Evolutionary conservation across 1,140 invertebrate species (phyloP), one percentile per base, ranked within the genome.

Genomic region (Achroia grisella): DNA sequence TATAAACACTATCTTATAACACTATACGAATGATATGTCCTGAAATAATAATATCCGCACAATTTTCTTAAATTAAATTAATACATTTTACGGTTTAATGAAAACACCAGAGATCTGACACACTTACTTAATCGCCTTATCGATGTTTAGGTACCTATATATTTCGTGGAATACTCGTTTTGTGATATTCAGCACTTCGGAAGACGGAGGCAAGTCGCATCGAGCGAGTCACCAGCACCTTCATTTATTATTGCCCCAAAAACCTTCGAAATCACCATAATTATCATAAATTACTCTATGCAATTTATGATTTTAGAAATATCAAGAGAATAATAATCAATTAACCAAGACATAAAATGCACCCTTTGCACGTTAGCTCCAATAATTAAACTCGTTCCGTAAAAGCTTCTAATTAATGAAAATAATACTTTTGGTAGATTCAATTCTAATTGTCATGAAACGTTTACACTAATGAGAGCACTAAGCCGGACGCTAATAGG

Each of bases 391-490:
- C 52, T 66, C 62, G 51, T 14, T 49, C 6, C 6, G 17, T 23
- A 23, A 23, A 23, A 3, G 6, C 2, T 23, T 37, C 35, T 37
- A 67, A 68, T 68, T 71, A 71, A 64, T 62, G 62, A 69, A 13
- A 63, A 77, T 80, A 82, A 82, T 82, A 83, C 76, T 83, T 80
- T 83, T 79, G 76, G 76, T 83, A 83, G 71, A 71, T 51, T 59
- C 53, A 68, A 67, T 65, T 71, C 68, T 77, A 75, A 74, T 71
- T 44, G 54, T 63, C 48, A 57, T 48, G 45, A 60, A 48, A 55
- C 33, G 49, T 51, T 46, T 52, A n/a, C 41, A 13, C 44, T 45
- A 60, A 47, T 45, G 28, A 39, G 42, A 60, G 60, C 54, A 51
- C 48, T 63, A 59, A 71, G 68, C 53, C 71, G 64, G 64, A 72